A percentile compares a stretch with the other conserved stretches of the same genome.
phyloP scores from a whole-genome alignment of 2,113 vertebrate species.

The Gopherus flavomarginatus region DNA sequence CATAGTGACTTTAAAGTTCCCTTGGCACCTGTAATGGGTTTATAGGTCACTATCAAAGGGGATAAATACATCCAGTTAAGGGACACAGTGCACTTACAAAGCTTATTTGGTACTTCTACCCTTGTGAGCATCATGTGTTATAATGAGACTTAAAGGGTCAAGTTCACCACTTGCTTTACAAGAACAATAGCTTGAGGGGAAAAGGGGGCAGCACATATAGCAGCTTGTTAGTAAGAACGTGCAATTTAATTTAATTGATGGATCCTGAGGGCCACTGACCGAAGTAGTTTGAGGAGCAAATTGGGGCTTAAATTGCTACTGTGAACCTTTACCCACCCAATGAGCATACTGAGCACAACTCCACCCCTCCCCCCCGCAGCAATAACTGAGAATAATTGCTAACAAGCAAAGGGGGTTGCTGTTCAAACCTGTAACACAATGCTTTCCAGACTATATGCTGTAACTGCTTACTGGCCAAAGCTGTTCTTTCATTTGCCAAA shows the following conservation, averaged over 20 bases:
- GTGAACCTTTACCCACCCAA: neutral
- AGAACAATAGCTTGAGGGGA: neutral
- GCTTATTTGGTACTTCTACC: neutral
- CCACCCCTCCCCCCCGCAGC: accelerated
- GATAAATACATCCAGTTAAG: neutral
- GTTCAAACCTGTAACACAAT: neutral
- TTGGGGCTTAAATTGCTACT: neutral
- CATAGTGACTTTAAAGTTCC: neutral
- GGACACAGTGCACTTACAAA: neutral
- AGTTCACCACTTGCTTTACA: neutral
- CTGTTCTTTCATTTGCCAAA: neutral
- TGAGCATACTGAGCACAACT: neutral
- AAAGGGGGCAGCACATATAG: neutral
- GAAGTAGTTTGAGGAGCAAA: neutral
- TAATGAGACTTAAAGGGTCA: neutral
- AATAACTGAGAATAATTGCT: neutral
- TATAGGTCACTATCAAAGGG: neutral
- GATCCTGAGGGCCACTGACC: neutral
- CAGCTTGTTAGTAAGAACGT: neutral
- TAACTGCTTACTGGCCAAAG: neutral
- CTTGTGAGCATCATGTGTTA: neutral
- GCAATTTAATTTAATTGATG: too few relatives aligned
- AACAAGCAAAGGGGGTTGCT: neutral
- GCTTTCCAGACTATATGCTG: neutral
- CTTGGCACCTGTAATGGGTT: neutral